phyloP scores from a whole-genome alignment of 2,797 vertebrate species.

The Epinephelus coioides region DNA sequence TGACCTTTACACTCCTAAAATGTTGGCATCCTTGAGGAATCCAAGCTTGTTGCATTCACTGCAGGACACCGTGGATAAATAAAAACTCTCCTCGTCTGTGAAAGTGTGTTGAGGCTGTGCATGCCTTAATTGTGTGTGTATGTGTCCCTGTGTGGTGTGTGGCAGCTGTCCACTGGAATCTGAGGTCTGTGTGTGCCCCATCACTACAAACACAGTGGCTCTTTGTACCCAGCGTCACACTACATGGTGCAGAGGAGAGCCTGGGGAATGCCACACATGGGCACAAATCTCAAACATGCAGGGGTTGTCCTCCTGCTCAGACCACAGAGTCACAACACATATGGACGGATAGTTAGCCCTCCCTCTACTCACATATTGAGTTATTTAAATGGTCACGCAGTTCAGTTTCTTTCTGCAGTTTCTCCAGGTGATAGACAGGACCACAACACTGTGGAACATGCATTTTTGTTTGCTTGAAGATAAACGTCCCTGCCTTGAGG shows the following conservation, averaged over 20 bases:
- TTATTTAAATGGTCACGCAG: neutral
- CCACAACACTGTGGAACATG: slow-evolving; percentile 16
- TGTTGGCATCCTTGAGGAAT: slow-evolving; percentile 24
- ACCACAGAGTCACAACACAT: slow-evolving; percentile 12
- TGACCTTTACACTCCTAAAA: slow-evolving; percentile 3
- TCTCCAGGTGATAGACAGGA: slow-evolving; percentile 19
- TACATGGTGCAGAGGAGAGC: slow-evolving; percentile 37
- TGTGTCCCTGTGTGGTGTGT: slow-evolving; percentile 24
- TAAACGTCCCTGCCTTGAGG: slow-evolving; percentile 9
- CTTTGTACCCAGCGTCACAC: slow-evolving; percentile 63
- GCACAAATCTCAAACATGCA: slow-evolving; percentile 46
- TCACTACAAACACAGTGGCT: slow-evolving; percentile 62
- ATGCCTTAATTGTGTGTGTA: slow-evolving; percentile 40
- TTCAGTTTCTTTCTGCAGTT: neutral
- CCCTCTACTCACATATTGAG: neutral
- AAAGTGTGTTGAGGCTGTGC: slow-evolving; percentile 46
- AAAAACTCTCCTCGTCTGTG: slow-evolving; percentile 25
- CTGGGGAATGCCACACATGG: slow-evolving; percentile 53
- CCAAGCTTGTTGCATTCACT: slow-evolving; percentile 29
- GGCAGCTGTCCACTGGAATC: slow-evolving; percentile 75
- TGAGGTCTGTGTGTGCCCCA: slow-evolving; percentile 48
- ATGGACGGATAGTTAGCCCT: neutral
- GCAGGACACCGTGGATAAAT: slow-evolving; percentile 37
- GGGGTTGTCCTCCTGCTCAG: slow-evolving; percentile 16
- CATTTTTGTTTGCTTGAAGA: slow-evolving; percentile 36